Evolutionary conservation across 1,140 invertebrate genomes (phyloP), one percentile per base, ranked within the genome.

Genomic region (Mercenaria mercenaria): DNA sequence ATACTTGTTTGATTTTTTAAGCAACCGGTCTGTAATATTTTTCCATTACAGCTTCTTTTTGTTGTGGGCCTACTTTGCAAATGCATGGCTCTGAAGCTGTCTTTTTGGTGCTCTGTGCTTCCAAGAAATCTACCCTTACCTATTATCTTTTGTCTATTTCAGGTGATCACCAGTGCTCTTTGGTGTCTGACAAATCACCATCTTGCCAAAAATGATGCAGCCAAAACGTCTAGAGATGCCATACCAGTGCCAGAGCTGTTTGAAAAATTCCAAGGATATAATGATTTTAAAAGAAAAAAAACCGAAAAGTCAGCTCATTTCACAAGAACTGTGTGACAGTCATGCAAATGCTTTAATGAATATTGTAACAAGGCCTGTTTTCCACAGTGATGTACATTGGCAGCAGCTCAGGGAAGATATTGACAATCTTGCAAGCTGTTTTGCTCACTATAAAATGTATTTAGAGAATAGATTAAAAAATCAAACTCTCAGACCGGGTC

Each of bases 141-240:
- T n/a, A n/a, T n/a, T n/a, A n/a, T 76, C 18, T 15, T 43, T 43
- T 76, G 2, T 76, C 6, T 76, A 3, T 39, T 76, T 20, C 80
- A 82, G 80, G 80, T 82, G 6, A 37, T 82, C 10, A 64, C 80
- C 29, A 82, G 64, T 82, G 80, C 80, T 34, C 20, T 82, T 1
- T 82, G 80, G 80, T 82, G n/a, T 39, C 2, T 82, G 0, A 82
- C 80, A 13, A 82, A 82, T 37, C 80, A 82, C 18, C 59, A 82
- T 39, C 26, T 8, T 2, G 52, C 56, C 2, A 82, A 64, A 37
- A 82, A 37, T 43, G 80, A 82, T 15, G 56, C 23, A 41, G 56
- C 52, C 52, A 10, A 39, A 39, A 61, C 0, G 20, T 37, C 0
- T 4, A 64, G n/a, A 23, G 80, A 61, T 15, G 80, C 26, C 26